Conservation (phyloP, 2,113 vertebrate species). For the Sapajus apella region DNA sequence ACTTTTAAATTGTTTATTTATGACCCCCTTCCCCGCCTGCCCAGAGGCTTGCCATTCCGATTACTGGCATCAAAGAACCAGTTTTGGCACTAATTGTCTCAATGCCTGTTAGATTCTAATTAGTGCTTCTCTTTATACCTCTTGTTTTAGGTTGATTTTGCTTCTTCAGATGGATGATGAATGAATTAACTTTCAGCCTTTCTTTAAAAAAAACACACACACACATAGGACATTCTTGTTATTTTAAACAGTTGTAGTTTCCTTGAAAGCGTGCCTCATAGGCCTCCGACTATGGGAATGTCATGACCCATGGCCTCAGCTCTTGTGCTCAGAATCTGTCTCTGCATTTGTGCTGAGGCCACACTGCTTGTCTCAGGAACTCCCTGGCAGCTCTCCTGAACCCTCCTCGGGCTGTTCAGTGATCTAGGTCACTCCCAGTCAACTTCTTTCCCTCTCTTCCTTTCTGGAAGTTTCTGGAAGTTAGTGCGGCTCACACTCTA, state of each 20-base stretch:
- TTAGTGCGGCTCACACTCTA: neutral
- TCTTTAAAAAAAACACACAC: neutral
- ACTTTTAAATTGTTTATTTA: neutral
- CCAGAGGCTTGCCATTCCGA: neutral
- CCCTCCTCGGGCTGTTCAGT: neutral
- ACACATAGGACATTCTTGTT: neutral
- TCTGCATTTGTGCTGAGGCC: too few relatives aligned
- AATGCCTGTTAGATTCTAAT: neutral
- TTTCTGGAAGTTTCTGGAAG: neutral
- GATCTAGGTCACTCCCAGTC: neutral
- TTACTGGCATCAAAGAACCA: neutral
- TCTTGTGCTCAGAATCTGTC: too few relatives aligned
- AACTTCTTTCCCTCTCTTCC: neutral
- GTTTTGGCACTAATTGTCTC: neutral
- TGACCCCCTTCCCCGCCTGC: neutral
- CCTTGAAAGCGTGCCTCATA: too few relatives aligned
- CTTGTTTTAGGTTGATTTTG: neutral
- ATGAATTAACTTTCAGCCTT: neutral
- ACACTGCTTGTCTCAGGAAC: too few relatives aligned
- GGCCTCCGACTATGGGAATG: neutral
- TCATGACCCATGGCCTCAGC: too few relatives aligned
- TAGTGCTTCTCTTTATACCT: neutral
- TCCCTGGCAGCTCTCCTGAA: neutral
- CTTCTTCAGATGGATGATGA: neutral
- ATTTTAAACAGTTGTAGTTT: neutral